Evolutionary conservation across 2,113 vertebrate species (phyloP), one percentile per base, ranked within the genome.

Genomic region (Silurus meridionalis): DNA sequence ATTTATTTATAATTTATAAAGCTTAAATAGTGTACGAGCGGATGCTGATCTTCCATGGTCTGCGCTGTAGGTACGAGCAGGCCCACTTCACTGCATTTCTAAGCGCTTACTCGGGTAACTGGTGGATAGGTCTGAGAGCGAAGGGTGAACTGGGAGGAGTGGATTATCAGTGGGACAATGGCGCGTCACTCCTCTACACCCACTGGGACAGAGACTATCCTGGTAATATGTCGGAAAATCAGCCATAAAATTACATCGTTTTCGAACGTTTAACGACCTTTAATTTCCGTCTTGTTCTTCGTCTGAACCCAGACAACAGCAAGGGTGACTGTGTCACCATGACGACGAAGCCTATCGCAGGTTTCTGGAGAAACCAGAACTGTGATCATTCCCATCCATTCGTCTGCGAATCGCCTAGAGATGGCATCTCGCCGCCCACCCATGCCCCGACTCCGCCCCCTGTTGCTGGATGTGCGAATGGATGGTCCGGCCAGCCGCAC

Each of bases 151-250:
- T 17, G 1, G 77, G 46, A 5, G 95, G 95, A 1, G 92, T 95
- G 55, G 93, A 96, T 89, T 96, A 95, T 85, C 14, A 90, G 77
- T 96, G 95, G 95, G 95, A 94, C 86, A 93, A 93, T 4, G 92
- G 88, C 4, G 80, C 17, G 0, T 69, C 92, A 7, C 87, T 95
- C 25, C 92, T 93, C 21, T 96, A 93, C 90, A 94, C 94, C 50
- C 92, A 96, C 92, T 96, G 95, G 95, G 94, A 94, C 87, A 91
- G 87, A 86, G 80, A 93, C 52, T 93, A 95, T 90, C 95, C 95
- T 90, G 92, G 95, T 95, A 92, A 67, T 11, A 75, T 23, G 67
- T 6, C 1, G 6, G 0, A 13, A 37, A 21, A 61, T 25, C 6
- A 13, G 37, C 46, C 10, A 4, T 0, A 3, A 8, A 1, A 21